Conservation (phyloP, 2,113 vertebrate genomes). For the Arvicanthis niloticus region DNA sequence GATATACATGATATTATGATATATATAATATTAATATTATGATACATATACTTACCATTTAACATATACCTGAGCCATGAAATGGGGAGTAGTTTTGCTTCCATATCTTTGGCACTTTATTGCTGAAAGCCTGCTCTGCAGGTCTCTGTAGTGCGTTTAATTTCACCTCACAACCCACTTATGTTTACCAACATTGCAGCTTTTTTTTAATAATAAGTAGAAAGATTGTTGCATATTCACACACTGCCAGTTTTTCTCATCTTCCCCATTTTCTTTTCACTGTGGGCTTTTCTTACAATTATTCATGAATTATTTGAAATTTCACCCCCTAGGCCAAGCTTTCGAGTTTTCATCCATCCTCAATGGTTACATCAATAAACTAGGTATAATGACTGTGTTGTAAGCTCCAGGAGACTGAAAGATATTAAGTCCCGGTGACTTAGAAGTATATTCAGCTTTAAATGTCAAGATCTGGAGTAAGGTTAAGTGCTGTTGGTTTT, state of each 20-base stretch:
- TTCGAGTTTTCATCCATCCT: conserved; percentile 17
- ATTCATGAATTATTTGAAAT: conserved; percentile 38
- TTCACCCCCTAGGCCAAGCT: not conserved
- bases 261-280: conserved; percentile 2
- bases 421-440: not conserved
- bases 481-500: not conserved
- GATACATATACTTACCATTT: no score
- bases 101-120: not conserved
- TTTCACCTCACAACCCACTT: not conserved
- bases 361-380: not conserved
- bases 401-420: not conserved
- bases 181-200: not conserved
- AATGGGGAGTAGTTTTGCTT: not conserved
- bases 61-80: not conserved
- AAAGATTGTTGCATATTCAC: not conserved
- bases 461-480: conserved; percentile 7
- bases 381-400: not conserved
- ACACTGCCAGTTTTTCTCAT: not conserved
- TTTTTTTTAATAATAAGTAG: not conserved
- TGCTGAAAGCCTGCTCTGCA: conserved; percentile 12
- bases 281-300: not conserved
- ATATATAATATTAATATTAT: no score
- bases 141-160: not conserved
- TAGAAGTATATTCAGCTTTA: not conserved
- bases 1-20: not conserved